Evolutionary conservation across 2,888 invertebrate genomes (phyloP).

Genomic region (Geotrupes spiniger): DNA sequence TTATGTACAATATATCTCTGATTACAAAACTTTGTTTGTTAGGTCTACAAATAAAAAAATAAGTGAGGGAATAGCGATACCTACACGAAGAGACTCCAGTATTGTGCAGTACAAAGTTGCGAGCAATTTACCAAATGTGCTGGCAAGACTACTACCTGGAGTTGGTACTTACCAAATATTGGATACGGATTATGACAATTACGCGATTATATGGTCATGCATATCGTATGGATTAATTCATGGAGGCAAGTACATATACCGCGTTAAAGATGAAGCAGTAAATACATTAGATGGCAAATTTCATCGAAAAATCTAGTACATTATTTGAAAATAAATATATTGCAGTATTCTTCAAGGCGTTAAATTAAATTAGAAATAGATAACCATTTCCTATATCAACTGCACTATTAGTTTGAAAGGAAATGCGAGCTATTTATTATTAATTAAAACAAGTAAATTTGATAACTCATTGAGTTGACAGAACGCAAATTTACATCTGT

Average conservation of each 20-base stretch:
- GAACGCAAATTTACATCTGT: too few relatives aligned
- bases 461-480: too few relatives aligned
- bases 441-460: too few relatives aligned
- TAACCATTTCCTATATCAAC: too few relatives aligned
- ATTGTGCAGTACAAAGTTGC: conserved; percentile 60
- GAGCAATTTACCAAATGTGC: conserved; percentile 60
- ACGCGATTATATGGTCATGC: conserved; percentile 73
- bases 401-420: too few relatives aligned
- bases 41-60: conserved; percentile 34
- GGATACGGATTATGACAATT: conserved; percentile 69
- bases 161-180: conserved; percentile 70
- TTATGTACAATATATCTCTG: too few relatives aligned
- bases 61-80: conserved; percentile 63
- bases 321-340: background rate
- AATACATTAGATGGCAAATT: conserved; percentile 5
- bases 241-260: conserved; percentile 56
- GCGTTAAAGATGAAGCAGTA: too few relatives aligned
- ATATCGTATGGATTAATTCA: conserved; percentile 63
- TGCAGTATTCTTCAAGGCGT: background rate
- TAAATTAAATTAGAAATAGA: background rate
- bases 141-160: conserved; percentile 67
- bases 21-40: conserved; percentile 1
- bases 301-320: conserved; percentile 2
- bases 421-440: too few relatives aligned
- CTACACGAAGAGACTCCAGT: conserved; percentile 47